Conservation (phyloP, 2,888 invertebrate species). For the Coecobrya sp. region DNA sequence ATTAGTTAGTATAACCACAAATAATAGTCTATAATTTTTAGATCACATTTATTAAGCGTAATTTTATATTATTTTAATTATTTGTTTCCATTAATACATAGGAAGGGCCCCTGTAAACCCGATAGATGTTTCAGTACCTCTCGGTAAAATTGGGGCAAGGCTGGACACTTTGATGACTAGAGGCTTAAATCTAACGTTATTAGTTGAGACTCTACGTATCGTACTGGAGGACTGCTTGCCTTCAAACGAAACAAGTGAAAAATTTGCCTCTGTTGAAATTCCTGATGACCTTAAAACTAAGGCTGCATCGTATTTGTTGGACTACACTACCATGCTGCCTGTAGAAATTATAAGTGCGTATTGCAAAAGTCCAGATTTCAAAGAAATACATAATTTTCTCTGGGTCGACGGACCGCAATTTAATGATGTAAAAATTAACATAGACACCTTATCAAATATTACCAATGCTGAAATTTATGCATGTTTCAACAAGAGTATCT, state of each 20-base stretch:
- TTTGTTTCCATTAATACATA: no score
- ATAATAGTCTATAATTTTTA: no score
- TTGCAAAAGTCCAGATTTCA: constrained; percentile 4
- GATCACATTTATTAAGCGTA: no score
- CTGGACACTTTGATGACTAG: background rate
- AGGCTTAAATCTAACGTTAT: background rate
- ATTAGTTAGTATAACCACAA: no score
- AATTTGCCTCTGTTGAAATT: background rate
- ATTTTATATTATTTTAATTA: no score
- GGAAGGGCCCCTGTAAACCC: background rate
- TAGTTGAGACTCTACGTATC: background rate
- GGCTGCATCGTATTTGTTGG: background rate
- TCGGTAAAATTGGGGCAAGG: background rate
- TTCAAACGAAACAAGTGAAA: no score
- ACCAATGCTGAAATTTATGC: no score
- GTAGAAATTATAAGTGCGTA: background rate
- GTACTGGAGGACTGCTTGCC: no score
- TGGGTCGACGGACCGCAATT: constrained; percentile 13
- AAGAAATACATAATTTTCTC: constrained; percentile 30
- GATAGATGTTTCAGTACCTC: background rate
- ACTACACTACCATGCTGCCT: background rate
- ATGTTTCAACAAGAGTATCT: no score
- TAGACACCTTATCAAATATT: no score
- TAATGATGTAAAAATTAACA: constrained; percentile 41
- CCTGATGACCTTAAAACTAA: background rate